Conservation (phyloP, 2,888 invertebrate genomes). For the Silvanus unidentatus region DNA sequence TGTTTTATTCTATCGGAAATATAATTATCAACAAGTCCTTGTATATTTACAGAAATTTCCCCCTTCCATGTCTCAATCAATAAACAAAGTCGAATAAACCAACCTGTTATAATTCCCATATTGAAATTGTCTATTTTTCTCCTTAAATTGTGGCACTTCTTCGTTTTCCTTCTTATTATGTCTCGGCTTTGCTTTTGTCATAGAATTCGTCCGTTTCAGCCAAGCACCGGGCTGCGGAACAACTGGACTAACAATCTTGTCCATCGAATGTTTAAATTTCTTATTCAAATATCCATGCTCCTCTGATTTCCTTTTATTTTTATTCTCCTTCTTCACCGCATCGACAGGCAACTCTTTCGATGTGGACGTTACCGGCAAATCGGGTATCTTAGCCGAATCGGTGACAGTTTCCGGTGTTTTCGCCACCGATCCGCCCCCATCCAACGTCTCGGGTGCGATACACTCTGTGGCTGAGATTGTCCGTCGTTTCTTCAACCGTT, state of each 20-base stretch:
- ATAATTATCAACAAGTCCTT: too few relatives aligned
- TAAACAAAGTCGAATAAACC: too few relatives aligned
- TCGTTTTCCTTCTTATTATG: slow-evolving; percentile 45
- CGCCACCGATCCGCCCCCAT: slow-evolving; percentile 42
- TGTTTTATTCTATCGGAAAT: too few relatives aligned
- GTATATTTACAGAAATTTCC: too few relatives aligned
- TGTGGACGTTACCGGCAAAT: slow-evolving; percentile 24
- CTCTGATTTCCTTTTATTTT: slow-evolving; percentile 51
- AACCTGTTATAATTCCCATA: slow-evolving; percentile 93
- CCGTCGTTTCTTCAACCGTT: slow-evolving; percentile 59
- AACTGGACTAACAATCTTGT: slow-evolving; percentile 88
- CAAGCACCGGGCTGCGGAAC: slow-evolving; percentile 84
- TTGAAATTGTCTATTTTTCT: slow-evolving; percentile 75
- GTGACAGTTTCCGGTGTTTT: slow-evolving; percentile 40
- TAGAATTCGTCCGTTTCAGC: slow-evolving; percentile 53
- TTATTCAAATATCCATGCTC: slow-evolving; percentile 50
- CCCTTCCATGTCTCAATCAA: too few relatives aligned
- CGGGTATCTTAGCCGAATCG: slow-evolving; percentile 45
- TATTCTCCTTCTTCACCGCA: slow-evolving; percentile 48
- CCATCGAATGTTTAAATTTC: slow-evolving; percentile 64
- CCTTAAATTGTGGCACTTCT: slow-evolving; percentile 61
- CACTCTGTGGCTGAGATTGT: slow-evolving; percentile 38
- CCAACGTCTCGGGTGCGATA: slow-evolving; percentile 15
- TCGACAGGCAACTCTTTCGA: slow-evolving; percentile 22
- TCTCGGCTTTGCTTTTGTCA: slow-evolving; percentile 40